phyloP scores from a whole-genome alignment of 2,888 invertebrate genomes.

The Athalia cordata region DNA sequence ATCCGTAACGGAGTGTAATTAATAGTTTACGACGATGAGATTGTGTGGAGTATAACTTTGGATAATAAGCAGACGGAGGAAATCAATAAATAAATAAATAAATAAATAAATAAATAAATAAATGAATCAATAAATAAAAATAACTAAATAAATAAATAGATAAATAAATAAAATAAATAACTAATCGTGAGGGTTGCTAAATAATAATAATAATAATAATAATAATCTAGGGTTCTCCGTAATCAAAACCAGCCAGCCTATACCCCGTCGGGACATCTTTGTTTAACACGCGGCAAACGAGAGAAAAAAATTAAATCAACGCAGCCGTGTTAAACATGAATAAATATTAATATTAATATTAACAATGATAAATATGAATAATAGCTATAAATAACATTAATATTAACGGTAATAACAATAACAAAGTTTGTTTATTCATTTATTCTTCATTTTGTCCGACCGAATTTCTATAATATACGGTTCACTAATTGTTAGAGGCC shows the following conservation, averaged over 20 bases:
- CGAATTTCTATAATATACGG: constrained; percentile 9
- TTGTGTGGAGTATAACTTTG: too few species aligned
- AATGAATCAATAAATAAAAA: neutral
- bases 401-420: neutral
- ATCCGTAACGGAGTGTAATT: too few species aligned
- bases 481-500: constrained; percentile 14
- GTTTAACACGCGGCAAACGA: constrained; percentile 7
- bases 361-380: constrained; percentile 11
- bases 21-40: too few species aligned
- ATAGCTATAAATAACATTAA: neutral
- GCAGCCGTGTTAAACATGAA: neutral
- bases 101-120: neutral
- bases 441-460: neutral
- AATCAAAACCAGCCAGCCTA: too few species aligned
- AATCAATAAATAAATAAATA: neutral
- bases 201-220: too few species aligned
- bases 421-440: neutral
- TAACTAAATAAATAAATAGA: neutral
- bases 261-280: neutral
- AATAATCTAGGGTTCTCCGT: too few species aligned
- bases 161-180: constrained; percentile 5
- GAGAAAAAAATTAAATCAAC: neutral
- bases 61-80: neutral
- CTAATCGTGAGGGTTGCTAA: neutral
- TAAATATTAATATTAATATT: constrained; percentile 33